Evolutionary conservation across 2,113 vertebrate genomes (phyloP).

Genomic region (Hyperoodon ampullatus): DNA sequence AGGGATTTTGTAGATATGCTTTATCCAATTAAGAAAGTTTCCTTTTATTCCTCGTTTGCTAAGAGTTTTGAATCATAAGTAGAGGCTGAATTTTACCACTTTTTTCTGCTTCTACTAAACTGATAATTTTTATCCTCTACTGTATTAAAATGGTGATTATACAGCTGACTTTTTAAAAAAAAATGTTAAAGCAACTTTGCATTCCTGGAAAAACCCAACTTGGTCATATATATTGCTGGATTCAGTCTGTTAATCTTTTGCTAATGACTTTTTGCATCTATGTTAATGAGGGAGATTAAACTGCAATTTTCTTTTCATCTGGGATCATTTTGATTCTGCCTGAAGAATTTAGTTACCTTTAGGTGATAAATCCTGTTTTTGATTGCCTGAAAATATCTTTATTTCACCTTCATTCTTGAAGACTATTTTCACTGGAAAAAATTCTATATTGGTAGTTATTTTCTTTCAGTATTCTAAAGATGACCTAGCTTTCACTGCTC

Average conservation of each 20-base stretch:
- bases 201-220: conserved; percentile 7
- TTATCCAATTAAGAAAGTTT: conserved; percentile 4
- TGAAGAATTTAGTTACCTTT: conserved; percentile 8
- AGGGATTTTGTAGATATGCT: neutral
- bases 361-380: neutral
- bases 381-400: neutral
- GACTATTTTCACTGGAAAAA: neutral
- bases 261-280: neutral
- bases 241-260: neutral
- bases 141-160: neutral
- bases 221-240: neutral
- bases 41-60: neutral
- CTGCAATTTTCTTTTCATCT: neutral
- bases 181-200: neutral
- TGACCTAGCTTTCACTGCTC: neutral
- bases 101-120: neutral
- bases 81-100: neutral
- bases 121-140: neutral
- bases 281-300: neutral
- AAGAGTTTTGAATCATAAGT: neutral
- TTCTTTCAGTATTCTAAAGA: conserved; percentile 16
- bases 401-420: neutral
- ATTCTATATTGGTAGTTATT: neutral
- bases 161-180: neutral
- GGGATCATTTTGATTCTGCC: neutral